Percentiles rank a stretch among this genome's conserved stretches.
Conservation (phyloP, 2,888 invertebrate species). For the Malacosoma neustria region DNA sequence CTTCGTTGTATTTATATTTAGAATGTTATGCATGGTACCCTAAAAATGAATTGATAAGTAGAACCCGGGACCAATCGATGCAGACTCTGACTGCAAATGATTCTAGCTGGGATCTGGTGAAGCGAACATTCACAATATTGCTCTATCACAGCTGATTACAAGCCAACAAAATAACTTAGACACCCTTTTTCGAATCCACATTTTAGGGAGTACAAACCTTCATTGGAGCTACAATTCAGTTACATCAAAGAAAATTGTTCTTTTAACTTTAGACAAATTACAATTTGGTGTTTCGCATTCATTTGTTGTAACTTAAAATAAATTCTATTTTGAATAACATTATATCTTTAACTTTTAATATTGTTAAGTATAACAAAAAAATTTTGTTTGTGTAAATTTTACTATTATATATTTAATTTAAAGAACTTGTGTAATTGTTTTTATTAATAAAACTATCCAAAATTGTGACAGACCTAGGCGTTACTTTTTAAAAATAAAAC, state of each 20-base stretch:
- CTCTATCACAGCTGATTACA: conserved; percentile 21
- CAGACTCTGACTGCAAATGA: conserved; percentile 17
- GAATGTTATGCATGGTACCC: too few relatives aligned
- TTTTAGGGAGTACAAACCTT: not conserved
- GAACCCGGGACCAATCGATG: conserved; percentile 21
- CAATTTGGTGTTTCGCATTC: not conserved
- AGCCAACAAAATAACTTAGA: not conserved
- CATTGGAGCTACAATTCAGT: not conserved
- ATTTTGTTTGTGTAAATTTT: not conserved
- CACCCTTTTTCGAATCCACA: not conserved
- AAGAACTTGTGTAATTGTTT: too few relatives aligned
- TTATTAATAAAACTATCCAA: too few relatives aligned
- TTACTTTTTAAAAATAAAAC: too few relatives aligned
- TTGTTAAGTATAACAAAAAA: not conserved
- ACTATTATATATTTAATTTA: too few relatives aligned
- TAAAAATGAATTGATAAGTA: conserved; percentile 7
- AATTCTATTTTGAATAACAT: not conserved
- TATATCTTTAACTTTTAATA: conserved; percentile 1
- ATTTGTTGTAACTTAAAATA: not conserved
- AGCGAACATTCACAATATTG: conserved; percentile 29
- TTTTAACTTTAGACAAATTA: not conserved
- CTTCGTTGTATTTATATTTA: too few relatives aligned
- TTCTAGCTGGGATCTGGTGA: conserved; percentile 22
- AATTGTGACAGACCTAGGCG: too few relatives aligned
- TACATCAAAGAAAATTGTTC: not conserved